phyloP scores from a whole-genome alignment of 92 coral and sea anemone genomes.

The Plumapathes pennacea region DNA sequence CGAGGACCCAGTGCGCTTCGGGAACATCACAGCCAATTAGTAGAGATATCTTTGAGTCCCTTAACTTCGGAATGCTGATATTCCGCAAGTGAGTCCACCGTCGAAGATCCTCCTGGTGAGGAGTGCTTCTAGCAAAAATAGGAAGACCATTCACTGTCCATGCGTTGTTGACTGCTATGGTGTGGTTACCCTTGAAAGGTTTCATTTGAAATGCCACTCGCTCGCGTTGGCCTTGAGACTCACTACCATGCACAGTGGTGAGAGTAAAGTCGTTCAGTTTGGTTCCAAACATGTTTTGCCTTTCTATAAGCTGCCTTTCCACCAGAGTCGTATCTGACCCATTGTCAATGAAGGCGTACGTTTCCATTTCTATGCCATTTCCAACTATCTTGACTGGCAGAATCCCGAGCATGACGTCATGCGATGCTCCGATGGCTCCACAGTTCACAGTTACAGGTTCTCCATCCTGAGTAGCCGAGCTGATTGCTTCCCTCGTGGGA shows the following conservation, averaged over 20 bases:
- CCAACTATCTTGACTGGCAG: no score
- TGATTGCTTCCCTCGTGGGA: no score
- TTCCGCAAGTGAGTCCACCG: slow-evolving; percentile 35
- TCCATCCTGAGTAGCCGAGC: no score
- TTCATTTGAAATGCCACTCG: no score
- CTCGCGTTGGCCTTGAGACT: no score
- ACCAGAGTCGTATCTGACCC: no score
- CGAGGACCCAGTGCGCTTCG: slow-evolving; percentile 55
- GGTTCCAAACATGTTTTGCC: no score
- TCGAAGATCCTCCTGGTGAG: slow-evolving; percentile 7
- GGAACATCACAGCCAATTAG: slow-evolving; percentile 56
- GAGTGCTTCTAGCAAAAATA: slow-evolving; percentile 11
- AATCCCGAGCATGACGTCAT: no score
- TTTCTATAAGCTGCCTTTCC: slow-evolving; percentile 4
- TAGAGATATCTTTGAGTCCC: slow-evolving; percentile 6
- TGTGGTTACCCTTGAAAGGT: neutral
- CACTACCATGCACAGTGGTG: slow-evolving; percentile 36
- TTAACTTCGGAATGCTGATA: slow-evolving; percentile 3
- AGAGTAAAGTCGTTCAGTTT: slow-evolving; percentile 8
- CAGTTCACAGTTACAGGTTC: no score
- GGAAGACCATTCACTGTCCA: slow-evolving; percentile 35
- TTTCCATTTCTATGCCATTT: no score
- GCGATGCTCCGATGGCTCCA: no score
- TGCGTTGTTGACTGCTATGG: slow-evolving; percentile 8
- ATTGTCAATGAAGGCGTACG: no score